Evolutionary conservation across 2,113 vertebrate species (phyloP).

Genomic region (Tragelaphus strepsiceros): DNA sequence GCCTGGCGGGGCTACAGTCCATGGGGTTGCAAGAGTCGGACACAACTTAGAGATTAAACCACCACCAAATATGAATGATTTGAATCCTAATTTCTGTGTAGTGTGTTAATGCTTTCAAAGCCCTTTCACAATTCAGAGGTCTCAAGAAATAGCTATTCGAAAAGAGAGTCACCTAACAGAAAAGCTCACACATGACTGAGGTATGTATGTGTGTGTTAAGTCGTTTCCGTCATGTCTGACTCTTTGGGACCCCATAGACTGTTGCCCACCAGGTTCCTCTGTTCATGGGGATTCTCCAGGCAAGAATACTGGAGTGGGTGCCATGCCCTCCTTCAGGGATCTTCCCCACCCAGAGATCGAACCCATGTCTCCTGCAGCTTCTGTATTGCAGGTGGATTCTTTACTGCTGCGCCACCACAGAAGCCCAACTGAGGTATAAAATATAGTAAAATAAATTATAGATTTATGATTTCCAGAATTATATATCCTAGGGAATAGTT

Average conservation of each 20-base stretch:
- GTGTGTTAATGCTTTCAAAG: neutral
- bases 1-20: neutral
- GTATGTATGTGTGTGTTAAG: neutral
- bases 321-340: neutral
- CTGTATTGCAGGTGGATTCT: neutral
- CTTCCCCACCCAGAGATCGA: neutral
- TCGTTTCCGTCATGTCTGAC: neutral
- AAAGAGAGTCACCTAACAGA: neutral
- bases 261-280: neutral
- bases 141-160: neutral
- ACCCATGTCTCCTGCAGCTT: neutral
- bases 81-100: neutral
- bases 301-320: neutral
- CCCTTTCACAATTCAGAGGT: neutral
- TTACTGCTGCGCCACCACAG: accelerated
- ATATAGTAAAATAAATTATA: neutral
- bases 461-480: neutral
- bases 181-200: neutral
- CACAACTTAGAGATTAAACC: neutral
- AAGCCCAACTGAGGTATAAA: neutral
- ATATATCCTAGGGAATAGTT: neutral
- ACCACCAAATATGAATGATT: neutral
- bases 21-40: neutral
- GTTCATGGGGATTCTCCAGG: neutral
- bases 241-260: neutral